Conservation (phyloP, 2,797 vertebrate genomes). For the Eulemur mongoz region DNA sequence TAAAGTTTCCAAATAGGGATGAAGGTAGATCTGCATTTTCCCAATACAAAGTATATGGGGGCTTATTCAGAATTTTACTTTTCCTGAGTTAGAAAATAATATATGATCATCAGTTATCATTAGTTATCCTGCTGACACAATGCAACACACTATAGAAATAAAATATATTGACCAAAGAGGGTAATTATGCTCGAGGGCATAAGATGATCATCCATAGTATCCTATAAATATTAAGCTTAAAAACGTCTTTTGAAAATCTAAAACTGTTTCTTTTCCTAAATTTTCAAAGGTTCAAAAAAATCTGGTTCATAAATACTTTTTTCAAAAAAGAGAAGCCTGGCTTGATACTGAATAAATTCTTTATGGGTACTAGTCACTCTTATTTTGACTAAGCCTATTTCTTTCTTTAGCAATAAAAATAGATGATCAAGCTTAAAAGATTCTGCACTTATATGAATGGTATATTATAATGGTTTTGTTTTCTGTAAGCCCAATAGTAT, state of each 20-base stretch:
- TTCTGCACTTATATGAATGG: neutral
- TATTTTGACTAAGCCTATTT: neutral
- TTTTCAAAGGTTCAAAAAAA: neutral
- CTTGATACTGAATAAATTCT: neutral
- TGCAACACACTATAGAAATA: no score
- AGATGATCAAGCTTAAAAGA: slow-evolving; percentile 9
- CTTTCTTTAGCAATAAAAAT: slow-evolving; percentile 23
- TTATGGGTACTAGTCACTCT: neutral
- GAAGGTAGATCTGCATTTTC: neutral
- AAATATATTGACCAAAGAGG: no score
- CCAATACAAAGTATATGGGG: neutral
- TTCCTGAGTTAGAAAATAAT: slow-evolving; percentile 1
- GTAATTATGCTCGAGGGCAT: no score
- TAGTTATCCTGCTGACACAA: no score
- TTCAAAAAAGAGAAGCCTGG: neutral
- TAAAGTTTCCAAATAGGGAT: neutral
- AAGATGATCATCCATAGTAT: neutral
- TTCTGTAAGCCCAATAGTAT: neutral
- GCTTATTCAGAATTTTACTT: neutral
- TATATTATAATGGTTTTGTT: slow-evolving; percentile 4
- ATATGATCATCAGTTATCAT: neutral
- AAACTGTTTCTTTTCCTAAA: neutral
- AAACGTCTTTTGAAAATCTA: slow-evolving; percentile 20
- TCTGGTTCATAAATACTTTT: neutral
- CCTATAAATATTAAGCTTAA: neutral